Evolutionary conservation across 2,888 invertebrate species (phyloP).

Genomic region (Ceramica pisi): DNA sequence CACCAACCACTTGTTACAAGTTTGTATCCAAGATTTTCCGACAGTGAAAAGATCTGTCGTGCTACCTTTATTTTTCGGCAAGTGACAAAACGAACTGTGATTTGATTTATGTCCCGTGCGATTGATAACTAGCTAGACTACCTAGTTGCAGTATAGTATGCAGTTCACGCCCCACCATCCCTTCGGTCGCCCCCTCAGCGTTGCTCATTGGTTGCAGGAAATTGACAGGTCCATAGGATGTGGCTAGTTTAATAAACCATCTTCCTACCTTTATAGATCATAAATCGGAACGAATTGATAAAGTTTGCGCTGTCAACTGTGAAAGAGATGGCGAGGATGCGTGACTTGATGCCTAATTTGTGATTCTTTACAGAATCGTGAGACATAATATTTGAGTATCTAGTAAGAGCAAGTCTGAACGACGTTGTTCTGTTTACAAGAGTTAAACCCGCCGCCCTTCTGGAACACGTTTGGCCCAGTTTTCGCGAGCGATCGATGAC

Average conservation of each 20-base stretch:
- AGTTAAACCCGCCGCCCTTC: no score
- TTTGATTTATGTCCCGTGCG: constrained; percentile 38
- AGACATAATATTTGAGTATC: constrained; percentile 11
- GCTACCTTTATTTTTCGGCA: not conserved
- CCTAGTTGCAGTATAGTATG: constrained; percentile 34
- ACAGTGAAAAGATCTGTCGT: not conserved
- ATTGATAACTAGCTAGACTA: constrained; percentile 20
- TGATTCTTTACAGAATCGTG: not conserved
- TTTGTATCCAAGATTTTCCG: constrained; percentile 13
- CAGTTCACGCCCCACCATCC: constrained; percentile 34
- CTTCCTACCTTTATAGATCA: constrained; percentile 17
- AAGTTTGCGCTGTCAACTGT: constrained; percentile 1
- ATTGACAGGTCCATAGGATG: constrained; percentile 29
- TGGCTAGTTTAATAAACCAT: constrained; percentile 24
- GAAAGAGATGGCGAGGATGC: not conserved
- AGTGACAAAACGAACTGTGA: constrained; percentile 16
- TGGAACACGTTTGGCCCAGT: not conserved
- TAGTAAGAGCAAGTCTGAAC: not conserved
- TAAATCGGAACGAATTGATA: constrained; percentile 11
- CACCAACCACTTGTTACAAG: constrained; percentile 46
- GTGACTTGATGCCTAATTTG: not conserved
- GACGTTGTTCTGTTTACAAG: constrained; percentile 14
- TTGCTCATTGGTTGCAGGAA: constrained; percentile 30
- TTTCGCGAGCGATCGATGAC: constrained; percentile 11
- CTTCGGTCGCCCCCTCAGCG: constrained; percentile 8